A percentile compares a stretch with the other conserved stretches of the same genome.
Conservation (phyloP, 2,113 vertebrate species). For the Pipa parva region DNA sequence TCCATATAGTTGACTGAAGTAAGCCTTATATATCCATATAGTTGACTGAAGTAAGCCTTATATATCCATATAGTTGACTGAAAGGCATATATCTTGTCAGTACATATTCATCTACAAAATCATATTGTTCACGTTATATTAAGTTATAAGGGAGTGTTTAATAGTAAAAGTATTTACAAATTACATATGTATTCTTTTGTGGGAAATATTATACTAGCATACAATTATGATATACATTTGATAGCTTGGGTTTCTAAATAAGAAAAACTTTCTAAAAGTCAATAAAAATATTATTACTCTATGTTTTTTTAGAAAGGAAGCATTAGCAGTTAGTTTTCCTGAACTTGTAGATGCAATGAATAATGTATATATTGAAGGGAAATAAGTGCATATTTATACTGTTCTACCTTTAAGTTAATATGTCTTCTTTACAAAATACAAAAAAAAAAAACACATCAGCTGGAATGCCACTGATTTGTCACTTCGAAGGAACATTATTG, state of each 20-base stretch:
- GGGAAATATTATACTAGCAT: not conserved
- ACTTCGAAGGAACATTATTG: slow-evolving; percentile 1
- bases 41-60: too few species aligned
- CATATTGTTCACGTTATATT: too few species aligned
- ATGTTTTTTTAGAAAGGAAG: too few species aligned
- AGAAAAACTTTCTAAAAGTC: slow-evolving; percentile 9
- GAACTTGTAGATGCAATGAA: not conserved
- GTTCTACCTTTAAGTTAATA: not conserved
- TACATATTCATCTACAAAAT: too few species aligned
- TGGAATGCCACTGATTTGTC: not conserved
- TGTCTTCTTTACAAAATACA: not conserved
- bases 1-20: too few species aligned
- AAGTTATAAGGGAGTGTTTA: too few species aligned
- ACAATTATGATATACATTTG: not conserved
- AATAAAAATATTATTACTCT: not conserved
- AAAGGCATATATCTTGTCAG: too few species aligned
- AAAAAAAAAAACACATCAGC: too few species aligned
- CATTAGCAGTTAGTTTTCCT: too few species aligned
- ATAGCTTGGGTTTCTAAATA: slow-evolving; percentile 19
- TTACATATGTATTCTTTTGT: not conserved
- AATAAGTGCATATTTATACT: not conserved
- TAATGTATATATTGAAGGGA: not conserved
- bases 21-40: too few species aligned
- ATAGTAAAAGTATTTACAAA: too few species aligned
- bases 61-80: too few species aligned